These are phyloP conservation scores for Trachythela sp. DNA, from an alignment of 64 coral and sea anemone genomes.

Conservation along the genomic window DNA sequence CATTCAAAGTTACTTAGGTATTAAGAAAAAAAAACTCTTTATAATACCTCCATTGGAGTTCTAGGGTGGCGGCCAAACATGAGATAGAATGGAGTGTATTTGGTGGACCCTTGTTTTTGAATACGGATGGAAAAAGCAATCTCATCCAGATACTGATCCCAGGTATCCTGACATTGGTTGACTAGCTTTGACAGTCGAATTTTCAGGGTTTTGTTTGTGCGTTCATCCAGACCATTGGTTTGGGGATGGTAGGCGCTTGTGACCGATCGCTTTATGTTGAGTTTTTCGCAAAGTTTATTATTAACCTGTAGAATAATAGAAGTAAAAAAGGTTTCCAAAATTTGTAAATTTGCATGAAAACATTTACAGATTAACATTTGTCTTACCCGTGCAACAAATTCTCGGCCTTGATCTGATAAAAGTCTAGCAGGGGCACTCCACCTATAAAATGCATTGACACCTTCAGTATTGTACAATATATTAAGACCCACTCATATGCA, in stretches of 20 bases:
- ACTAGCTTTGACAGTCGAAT: slow-evolving; percentile 46
- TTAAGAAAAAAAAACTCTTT: background rate
- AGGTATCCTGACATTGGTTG: slow-evolving; percentile 50
- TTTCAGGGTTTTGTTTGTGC: slow-evolving; percentile 42
- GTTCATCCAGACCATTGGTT: slow-evolving; percentile 40
- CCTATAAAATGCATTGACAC: no score
- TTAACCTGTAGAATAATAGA: background rate
- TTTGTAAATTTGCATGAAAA: no score
- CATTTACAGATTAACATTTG: no score
- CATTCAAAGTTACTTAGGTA: background rate
- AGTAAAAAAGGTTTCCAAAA: no score
- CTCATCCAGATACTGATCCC: slow-evolving; percentile 43
- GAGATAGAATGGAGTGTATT: slow-evolving; percentile 51
- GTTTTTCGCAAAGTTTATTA: slow-evolving; percentile 19
- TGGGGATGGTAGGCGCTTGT: slow-evolving; percentile 36
- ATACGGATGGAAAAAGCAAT: slow-evolving; percentile 40
- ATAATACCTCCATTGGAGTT: slow-evolving; percentile 26
- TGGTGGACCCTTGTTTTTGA: slow-evolving; percentile 41
- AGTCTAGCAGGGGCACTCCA: no score
- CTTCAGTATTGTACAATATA: no score
- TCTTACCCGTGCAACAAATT: no score
- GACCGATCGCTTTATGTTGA: slow-evolving; percentile 20
- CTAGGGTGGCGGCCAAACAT: slow-evolving; percentile 57
- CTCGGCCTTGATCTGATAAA: no score
- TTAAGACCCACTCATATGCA: no score